A percentile compares a stretch with the other conserved stretches of the same genome.
Evolutionary conservation across 2,888 invertebrate species (phyloP).

Genomic region (Caenorhabditis doughertyi): DNA sequence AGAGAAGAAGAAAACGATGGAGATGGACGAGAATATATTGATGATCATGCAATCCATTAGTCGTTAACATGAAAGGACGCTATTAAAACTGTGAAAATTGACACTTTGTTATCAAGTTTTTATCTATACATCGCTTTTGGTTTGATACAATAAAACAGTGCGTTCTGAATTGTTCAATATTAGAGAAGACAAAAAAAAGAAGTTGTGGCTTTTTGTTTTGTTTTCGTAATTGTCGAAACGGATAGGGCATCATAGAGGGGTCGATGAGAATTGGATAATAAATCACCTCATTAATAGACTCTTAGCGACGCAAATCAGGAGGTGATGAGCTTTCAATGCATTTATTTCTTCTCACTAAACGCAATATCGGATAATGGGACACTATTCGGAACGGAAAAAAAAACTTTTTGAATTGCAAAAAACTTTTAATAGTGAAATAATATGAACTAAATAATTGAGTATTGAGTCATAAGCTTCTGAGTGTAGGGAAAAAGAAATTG

Average conservation of each 20-base stretch:
- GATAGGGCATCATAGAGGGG: conserved; percentile 39
- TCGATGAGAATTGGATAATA: conserved; percentile 43
- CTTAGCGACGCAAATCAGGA: conserved; percentile 62
- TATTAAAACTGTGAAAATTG: conserved; percentile 65
- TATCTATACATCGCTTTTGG: conserved; percentile 21
- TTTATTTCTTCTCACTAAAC: not conserved
- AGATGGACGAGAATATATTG: conserved; percentile 47
- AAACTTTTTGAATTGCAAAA: not conserved
- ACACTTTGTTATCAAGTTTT: conserved; percentile 64
- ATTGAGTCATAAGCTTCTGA: conserved; percentile 47
- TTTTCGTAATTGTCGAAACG: conserved; percentile 46
- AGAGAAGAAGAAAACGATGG: conserved; percentile 12
- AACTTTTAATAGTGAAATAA: not conserved
- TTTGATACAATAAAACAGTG: conserved; percentile 28
- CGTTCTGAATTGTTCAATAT: conserved; percentile 6
- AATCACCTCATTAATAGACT: conserved; percentile 61
- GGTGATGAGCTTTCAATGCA: conserved; percentile 47
- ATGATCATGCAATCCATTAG: conserved; percentile 44
- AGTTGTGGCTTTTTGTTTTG: conserved; percentile 52
- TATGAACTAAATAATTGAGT: not conserved
- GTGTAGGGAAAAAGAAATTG: not conserved
- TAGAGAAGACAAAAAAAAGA: not conserved
- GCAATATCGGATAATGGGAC: conserved; percentile 39
- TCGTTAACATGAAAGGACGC: conserved; percentile 56
- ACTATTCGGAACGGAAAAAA: conserved; percentile 11